Percentiles rank a stretch among this genome's conserved stretches.
Evolutionary conservation across 1,140 invertebrate genomes (phyloP).

Genomic region (Lordiphosa mommai): DNA sequence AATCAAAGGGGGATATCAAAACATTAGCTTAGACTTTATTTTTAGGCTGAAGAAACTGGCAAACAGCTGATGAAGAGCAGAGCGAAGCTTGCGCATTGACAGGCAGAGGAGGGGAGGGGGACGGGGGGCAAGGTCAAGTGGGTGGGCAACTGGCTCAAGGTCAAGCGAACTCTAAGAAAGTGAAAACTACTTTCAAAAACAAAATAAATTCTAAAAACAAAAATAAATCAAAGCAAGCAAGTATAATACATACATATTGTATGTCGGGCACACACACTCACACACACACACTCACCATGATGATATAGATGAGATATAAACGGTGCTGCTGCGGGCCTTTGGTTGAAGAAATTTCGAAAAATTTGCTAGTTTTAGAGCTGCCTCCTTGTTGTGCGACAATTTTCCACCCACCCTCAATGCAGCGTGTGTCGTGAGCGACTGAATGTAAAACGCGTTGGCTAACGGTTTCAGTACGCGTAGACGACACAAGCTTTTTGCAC

Average conservation of each 20-base stretch:
- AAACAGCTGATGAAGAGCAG: constrained; percentile 27
- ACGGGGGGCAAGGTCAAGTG: constrained; percentile 37
- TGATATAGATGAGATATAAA: constrained; percentile 63
- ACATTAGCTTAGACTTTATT: constrained; percentile 21
- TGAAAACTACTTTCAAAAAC: constrained; percentile 10
- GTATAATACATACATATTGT: constrained; percentile 13
- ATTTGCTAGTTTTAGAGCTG: constrained; percentile 20
- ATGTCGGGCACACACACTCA: constrained; percentile 2
- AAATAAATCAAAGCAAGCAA: constrained; percentile 43
- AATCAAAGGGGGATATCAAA: constrained; percentile 6
- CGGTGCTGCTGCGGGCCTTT: constrained; percentile 42
- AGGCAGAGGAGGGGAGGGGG: neutral
- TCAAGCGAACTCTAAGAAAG: neutral
- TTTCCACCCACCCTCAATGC: constrained; percentile 53
- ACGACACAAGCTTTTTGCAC: constrained; percentile 37
- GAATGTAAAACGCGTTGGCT: constrained; percentile 59
- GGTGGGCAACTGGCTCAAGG: constrained; percentile 36
- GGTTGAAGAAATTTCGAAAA: constrained; percentile 50
- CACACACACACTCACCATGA: constrained; percentile 54
- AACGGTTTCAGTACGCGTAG: constrained; percentile 64
- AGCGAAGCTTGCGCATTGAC: constrained; percentile 1
- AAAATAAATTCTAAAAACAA: constrained; percentile 32
- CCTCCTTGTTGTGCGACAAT: constrained; percentile 15
- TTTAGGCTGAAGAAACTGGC: constrained; percentile 20
- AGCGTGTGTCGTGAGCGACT: constrained; percentile 62